Base-by-base conservation (phyloP, 2,888 invertebrate species). In the Philhelius pedissequus region DNA sequence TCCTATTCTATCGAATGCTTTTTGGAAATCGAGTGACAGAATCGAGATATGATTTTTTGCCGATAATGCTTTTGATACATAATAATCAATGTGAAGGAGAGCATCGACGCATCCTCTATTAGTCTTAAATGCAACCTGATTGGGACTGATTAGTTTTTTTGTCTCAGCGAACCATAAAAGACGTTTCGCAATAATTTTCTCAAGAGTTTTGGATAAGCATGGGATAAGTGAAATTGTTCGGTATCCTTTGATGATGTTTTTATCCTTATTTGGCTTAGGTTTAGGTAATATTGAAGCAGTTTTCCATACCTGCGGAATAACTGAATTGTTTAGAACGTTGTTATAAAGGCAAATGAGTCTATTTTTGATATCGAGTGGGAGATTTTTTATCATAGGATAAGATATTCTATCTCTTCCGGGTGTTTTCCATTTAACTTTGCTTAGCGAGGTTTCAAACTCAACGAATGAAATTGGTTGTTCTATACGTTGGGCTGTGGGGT, bases 401-500 rank as follows among this genome's bases (percentile, higher is more conserved):
- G 43, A 43, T 43, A 18, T 15, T 15, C 43, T 43, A 43, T 43
- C 43, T 43, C 43, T 15, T 7, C 43, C 43, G 4, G 43, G 43
- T 43, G 43, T 43, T 18, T 43, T 43, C 2, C 32, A 9, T 11
- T 32, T 32, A 32, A 32, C 32, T 32, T 11, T 32, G 32, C 32
- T 32, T 3, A 32, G 30, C 8, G 62, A n/a, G 15, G 62, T 45
- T 18, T 62, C 43, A 62, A 62, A 62, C 27, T 62, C 30, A 5
- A 18, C 43, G 25, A 62, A 60, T 15, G 60, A 8, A 40, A 60
- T 60, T 40, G 60, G 40, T 40, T 60, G 43, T 43, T 60, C 60
- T 15, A 60, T 62, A 18, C 43, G 60, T 25, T 43, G 43, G 22
- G 60, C 40, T 9, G 22, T 60, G 7, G 38, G 40, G 9, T 43